phyloP scores from a whole-genome alignment of 2,113 vertebrate species.

The Speoplatyrhinus poulsoni region DNA sequence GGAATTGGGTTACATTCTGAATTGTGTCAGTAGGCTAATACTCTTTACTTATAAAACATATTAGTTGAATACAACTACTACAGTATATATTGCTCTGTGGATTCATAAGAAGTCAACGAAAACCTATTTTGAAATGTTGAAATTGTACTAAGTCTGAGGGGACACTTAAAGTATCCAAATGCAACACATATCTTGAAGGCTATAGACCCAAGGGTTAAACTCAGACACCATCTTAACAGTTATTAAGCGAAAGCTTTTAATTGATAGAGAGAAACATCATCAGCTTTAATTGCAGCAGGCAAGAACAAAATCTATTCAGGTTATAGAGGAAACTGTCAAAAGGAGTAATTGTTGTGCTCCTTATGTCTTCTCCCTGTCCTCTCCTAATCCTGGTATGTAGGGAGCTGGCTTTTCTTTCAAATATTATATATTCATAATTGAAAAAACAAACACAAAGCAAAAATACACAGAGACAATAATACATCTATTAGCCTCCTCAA shows the following conservation, averaged over 20 bases:
- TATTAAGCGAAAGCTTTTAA: slow-evolving; percentile 82
- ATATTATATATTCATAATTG: too few relatives aligned
- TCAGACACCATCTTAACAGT: slow-evolving; percentile 77
- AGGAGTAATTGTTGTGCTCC: slow-evolving; percentile 65
- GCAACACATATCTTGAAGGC: slow-evolving; percentile 56
- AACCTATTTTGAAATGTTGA: slow-evolving; percentile 52
- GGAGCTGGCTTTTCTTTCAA: slow-evolving; percentile 10
- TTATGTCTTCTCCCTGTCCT: slow-evolving; percentile 21
- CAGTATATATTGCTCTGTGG: slow-evolving; percentile 51
- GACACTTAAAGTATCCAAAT: slow-evolving; percentile 70
- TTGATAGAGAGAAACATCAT: slow-evolving; percentile 79
- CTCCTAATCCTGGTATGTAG: slow-evolving; percentile 43
- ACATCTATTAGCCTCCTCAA: slow-evolving; percentile 22
- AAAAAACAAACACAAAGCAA: too few relatives aligned
- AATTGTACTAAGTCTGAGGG: slow-evolving; percentile 71
- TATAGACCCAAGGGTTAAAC: slow-evolving; percentile 73
- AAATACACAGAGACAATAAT: too few relatives aligned
- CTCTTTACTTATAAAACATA: too few relatives aligned
- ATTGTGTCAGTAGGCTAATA: too few relatives aligned
- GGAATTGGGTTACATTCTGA: too few relatives aligned
- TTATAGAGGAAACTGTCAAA: slow-evolving; percentile 76
- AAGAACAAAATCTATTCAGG: slow-evolving; percentile 74
- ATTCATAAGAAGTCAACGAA: slow-evolving; percentile 47
- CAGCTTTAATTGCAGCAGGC: slow-evolving; percentile 80
- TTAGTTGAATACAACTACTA: background rate